Percentiles rank a stretch among this genome's conserved stretches.
These are phyloP conservation scores for Octonoba sinensis DNA, from an alignment of 2,888 invertebrate genomes.

Conservation along the genomic window DNA sequence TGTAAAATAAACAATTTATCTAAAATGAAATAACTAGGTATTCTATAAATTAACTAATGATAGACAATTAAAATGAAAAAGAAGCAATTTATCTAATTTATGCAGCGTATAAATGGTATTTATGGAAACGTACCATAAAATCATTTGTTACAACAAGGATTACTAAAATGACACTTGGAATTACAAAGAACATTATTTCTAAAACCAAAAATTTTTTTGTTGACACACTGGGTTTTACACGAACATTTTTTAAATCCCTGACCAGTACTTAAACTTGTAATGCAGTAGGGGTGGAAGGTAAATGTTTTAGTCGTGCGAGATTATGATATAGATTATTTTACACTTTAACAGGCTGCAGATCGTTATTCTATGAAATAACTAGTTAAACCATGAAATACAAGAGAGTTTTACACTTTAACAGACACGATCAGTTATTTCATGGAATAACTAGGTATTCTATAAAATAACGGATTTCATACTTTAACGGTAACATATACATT, in stretches of 20 bases:
- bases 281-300: too few species aligned
- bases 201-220: slow-evolving; percentile 50
- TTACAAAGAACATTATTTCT: slow-evolving; percentile 9
- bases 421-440: slow-evolving; percentile 52
- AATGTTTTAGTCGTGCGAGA: too few species aligned
- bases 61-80: slow-evolving; percentile 48
- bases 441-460: slow-evolving; percentile 52
- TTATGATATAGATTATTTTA: too few species aligned
- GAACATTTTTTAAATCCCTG: slow-evolving; percentile 56
- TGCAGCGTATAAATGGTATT: slow-evolving; percentile 42
- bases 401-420: slow-evolving; percentile 54
- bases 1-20: too few species aligned
- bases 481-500: slow-evolving; percentile 36
- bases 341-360: too few species aligned
- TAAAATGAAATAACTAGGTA: too few species aligned
- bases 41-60: too few species aligned
- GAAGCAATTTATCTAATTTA: slow-evolving; percentile 49
- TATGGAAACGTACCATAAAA: slow-evolving; percentile 44
- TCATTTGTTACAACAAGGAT: slow-evolving; percentile 13
- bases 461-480: slow-evolving; percentile 53
- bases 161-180: too few species aligned
- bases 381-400: slow-evolving; percentile 51
- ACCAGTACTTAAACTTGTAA: too few species aligned
- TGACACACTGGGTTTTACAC: slow-evolving; percentile 48
- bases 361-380: too few species aligned